Percentiles rank a stretch among this genome's conserved stretches.
These are phyloP conservation scores for Tolmerus cingulatus DNA, from an alignment of 2,888 invertebrate genomes.

Conservation along the genomic window DNA sequence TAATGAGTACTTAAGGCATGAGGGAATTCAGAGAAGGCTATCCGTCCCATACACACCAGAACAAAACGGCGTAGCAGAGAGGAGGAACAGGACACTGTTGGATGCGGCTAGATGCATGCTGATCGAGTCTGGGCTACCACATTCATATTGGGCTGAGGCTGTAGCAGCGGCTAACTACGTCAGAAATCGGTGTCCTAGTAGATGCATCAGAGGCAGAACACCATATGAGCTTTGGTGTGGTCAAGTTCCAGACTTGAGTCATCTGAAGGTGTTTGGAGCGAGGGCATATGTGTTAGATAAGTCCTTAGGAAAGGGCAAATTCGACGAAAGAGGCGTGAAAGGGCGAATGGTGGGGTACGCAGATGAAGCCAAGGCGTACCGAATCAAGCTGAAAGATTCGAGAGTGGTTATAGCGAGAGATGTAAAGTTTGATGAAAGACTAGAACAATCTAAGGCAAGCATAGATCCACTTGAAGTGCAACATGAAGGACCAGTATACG, in stretches of 20 bases:
- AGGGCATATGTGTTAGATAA: neutral
- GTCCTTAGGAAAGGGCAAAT: neutral
- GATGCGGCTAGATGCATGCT: constrained; percentile 50
- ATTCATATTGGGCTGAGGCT: constrained; percentile 50
- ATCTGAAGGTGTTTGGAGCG: neutral
- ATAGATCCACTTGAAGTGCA: neutral
- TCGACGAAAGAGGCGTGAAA: neutral
- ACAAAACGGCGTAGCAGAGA: constrained; percentile 51
- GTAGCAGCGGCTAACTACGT: constrained; percentile 50
- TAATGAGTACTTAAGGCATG: neutral
- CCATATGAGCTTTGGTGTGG: neutral
- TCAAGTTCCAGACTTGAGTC: neutral
- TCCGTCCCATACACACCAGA: constrained; percentile 46
- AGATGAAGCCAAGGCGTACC: neutral
- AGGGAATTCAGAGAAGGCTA: no score
- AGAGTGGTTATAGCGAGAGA: neutral
- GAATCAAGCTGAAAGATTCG: neutral
- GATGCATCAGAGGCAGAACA: constrained; percentile 1
- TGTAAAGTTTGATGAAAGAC: neutral
- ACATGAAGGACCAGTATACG: no score
- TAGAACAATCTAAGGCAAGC: neutral
- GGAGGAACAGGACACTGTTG: constrained; percentile 46
- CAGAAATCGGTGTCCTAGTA: constrained; percentile 47
- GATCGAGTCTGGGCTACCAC: constrained; percentile 39
- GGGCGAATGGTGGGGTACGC: neutral